Evolutionary conservation across 2,797 vertebrate genomes (phyloP).

Genomic region (Diceros bicornis): DNA sequence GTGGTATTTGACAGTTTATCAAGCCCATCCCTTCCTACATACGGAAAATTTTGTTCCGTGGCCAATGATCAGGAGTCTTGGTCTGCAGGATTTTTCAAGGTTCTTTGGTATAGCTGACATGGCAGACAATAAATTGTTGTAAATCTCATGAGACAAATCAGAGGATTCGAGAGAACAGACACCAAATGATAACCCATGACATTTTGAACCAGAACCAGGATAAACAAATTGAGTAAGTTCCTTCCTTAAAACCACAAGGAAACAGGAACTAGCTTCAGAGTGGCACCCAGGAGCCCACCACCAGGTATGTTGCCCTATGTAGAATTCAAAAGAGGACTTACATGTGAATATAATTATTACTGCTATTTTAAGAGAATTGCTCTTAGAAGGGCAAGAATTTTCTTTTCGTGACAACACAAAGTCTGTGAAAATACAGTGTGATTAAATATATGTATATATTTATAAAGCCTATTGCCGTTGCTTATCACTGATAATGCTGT

Average conservation of each 20-base stretch:
- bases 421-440: background rate
- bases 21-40: background rate
- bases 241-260: slow-evolving; percentile 36
- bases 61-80: background rate
- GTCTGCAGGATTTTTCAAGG: background rate
- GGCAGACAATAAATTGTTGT: background rate
- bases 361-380: slow-evolving; percentile 58
- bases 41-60: background rate
- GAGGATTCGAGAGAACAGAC: background rate
- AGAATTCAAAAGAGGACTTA: background rate
- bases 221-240: background rate
- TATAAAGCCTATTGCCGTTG: background rate
- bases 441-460: background rate
- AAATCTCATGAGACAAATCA: background rate
- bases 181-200: background rate
- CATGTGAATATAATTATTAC: background rate
- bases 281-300: background rate
- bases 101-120: background rate
- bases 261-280: background rate
- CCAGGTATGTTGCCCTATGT: background rate
- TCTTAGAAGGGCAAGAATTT: slow-evolving; percentile 4
- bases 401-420: background rate
- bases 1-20: background rate
- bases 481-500: background rate
- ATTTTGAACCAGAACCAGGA: background rate